Conservation (phyloP, 2,113 vertebrate species). For the Xenopus borealis region DNA sequence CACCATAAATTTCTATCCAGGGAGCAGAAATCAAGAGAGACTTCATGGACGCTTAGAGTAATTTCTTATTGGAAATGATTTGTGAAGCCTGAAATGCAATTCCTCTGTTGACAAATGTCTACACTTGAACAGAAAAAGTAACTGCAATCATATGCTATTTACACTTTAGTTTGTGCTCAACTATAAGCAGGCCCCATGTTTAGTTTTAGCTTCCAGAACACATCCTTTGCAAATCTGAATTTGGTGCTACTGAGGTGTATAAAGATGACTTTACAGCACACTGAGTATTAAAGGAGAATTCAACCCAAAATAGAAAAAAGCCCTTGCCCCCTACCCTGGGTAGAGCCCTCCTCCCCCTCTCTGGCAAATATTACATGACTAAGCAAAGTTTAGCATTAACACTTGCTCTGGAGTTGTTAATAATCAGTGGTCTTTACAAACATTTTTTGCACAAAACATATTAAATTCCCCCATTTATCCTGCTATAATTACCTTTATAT, state of each 20-base stretch:
- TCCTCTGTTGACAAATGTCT: constrained; percentile 38
- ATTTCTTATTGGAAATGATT: constrained; percentile 32
- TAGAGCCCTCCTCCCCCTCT: too few relatives aligned
- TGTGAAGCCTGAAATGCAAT: constrained; percentile 42
- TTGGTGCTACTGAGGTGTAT: not conserved
- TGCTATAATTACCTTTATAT: too few relatives aligned
- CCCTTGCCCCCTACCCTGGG: too few relatives aligned
- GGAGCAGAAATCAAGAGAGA: constrained; percentile 25
- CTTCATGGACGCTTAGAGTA: constrained; percentile 25
- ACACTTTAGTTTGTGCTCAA: constrained; percentile 8
- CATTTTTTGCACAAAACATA: too few relatives aligned
- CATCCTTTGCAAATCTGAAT: too few relatives aligned
- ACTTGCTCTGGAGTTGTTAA: too few relatives aligned
- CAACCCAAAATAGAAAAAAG: too few relatives aligned
- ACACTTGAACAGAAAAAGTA: constrained; percentile 37
- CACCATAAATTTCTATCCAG: constrained; percentile 26
- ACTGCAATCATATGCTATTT: constrained; percentile 29
- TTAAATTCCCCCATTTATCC: too few relatives aligned
- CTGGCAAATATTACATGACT: too few relatives aligned
- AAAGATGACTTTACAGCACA: not conserved
- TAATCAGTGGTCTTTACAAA: too few relatives aligned
- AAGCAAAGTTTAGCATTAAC: too few relatives aligned
- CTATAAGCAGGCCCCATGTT: not conserved
- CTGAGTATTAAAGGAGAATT: not conserved
- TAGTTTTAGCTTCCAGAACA: too few relatives aligned